Conservation (phyloP, 2,888 invertebrate genomes). For the Theodoxus fluviatilis region DNA sequence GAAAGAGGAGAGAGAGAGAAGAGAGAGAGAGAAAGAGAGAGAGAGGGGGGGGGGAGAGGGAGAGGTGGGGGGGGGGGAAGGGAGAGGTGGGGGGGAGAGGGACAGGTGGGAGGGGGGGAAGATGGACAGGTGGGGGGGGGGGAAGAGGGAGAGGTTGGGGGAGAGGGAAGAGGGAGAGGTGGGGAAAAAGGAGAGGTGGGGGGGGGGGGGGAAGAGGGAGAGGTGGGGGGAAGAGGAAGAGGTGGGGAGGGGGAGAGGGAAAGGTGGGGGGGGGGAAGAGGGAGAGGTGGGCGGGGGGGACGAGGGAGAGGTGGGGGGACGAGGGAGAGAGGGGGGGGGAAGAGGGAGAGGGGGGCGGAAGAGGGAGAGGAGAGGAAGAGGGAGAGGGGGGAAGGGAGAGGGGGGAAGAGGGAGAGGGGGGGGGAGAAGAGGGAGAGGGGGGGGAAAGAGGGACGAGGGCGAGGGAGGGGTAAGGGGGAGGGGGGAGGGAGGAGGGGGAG, state of each 20-base stretch:
- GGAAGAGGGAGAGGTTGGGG: too few relatives aligned
- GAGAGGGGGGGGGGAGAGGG: too few relatives aligned
- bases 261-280: background rate
- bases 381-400: too few relatives aligned
- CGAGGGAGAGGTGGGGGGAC: background rate
- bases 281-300: background rate
- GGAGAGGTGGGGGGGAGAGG: background rate
- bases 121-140: background rate
- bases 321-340: too few relatives aligned
- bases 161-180: background rate
- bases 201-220: background rate
- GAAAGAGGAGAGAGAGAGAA: background rate
- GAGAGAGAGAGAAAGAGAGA: background rate
- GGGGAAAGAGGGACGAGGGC: too few relatives aligned
- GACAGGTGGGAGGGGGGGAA: background rate
- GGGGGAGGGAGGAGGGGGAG: too few relatives aligned
- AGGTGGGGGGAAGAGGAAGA: background rate
- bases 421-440: too few relatives aligned
- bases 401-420: too few relatives aligned
- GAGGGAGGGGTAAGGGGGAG: too few relatives aligned
- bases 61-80: background rate
- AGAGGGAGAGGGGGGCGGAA: too few relatives aligned
- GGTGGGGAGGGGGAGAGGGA: background rate
- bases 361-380: too few relatives aligned
- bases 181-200: background rate